A percentile compares a stretch with the other conserved stretches of the same genome.
phyloP scores from a whole-genome alignment of 2,888 invertebrate species.

The Muschampia plurimacula region DNA sequence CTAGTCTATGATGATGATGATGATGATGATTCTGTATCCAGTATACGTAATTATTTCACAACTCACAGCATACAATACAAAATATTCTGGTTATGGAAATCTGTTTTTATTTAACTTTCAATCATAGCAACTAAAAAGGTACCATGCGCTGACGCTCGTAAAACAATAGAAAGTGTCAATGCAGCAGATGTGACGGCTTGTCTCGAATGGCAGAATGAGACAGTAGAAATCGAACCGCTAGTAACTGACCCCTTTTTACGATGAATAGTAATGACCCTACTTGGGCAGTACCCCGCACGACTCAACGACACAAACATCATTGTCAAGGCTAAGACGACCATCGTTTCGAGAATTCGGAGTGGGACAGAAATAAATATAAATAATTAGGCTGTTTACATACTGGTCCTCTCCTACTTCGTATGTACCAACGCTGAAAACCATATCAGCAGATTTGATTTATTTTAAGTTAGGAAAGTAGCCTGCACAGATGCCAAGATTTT shows the following conservation, averaged over 20 bases:
- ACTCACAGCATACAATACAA: too few species aligned
- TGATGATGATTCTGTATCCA: too few species aligned
- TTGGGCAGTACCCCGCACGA: slow-evolving; percentile 57
- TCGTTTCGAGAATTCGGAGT: slow-evolving; percentile 28
- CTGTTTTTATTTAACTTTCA: not conserved
- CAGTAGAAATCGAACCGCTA: slow-evolving; percentile 64
- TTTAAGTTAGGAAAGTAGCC: not conserved
- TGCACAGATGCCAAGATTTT: not conserved
- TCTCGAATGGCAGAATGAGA: slow-evolving; percentile 48
- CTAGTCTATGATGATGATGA: too few species aligned
- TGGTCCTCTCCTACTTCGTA: not conserved
- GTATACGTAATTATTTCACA: too few species aligned
- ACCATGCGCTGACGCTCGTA: not conserved
- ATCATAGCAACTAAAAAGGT: not conserved
- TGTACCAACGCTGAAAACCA: not conserved
- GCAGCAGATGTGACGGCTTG: slow-evolving; percentile 54
- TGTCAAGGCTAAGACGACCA: slow-evolving; percentile 35
- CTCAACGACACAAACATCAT: slow-evolving; percentile 40
- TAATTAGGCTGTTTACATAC: not conserved
- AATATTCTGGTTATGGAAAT: too few species aligned
- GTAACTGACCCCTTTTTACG: slow-evolving; percentile 70
- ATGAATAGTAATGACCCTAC: slow-evolving; percentile 80
- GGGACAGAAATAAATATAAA: slow-evolving; percentile 16
- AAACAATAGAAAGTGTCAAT: slow-evolving; percentile 25
- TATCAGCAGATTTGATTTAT: not conserved